Base-by-base conservation (phyloP, 2,113 vertebrate species). In the Calyptommatus sinebrachiatus region DNA sequence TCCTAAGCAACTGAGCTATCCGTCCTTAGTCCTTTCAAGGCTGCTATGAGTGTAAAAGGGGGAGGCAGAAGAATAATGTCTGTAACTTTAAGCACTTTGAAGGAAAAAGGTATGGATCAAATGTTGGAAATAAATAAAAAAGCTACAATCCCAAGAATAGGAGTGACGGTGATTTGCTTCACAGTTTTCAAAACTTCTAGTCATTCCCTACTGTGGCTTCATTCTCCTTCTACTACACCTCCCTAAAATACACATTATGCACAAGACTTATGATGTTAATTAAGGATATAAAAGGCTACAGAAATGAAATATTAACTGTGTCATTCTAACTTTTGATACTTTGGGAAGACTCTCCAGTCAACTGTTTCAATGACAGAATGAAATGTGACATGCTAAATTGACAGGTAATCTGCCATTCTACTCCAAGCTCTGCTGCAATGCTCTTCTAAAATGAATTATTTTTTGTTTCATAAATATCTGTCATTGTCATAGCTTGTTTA, bases 331-430 rank as follows among this genome's bases (percentile, higher is more conserved):
- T 53, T 72, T 21, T 11, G 26, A 31, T 63, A 63, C n/a, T 72
- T 75, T 70, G 22, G 21, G 45, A 80, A n/a, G 61, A n/a, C 61
- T 66, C 28, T 35, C 70, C 35, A 73, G 48, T 22, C 28, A 46
- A 77, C 45, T 73, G 35, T 53, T 79, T 73, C 72, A 73, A 71
- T 53, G 31, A 65, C n/a, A 73, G 65, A 63, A 53, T 80, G 70
- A 73, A 79, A 80, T 53, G 61, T 73, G 71, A 5, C 28, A 29
- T 73, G 29, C 62, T 53, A 73, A 80, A 73, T 29, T 72, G 22
- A 48, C 26, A 48, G 61, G 46, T 62, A 48, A 71, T 72, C 69
- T 63, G 69, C 41, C 41, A 50, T 72, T 35, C 67, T 12, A 28
- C 45, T 72, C 46, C 61, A 76, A 28, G 72, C 26, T 29, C 72